phyloP scores from a whole-genome alignment of 2,888 invertebrate genomes.

The Stenurella melanura region DNA sequence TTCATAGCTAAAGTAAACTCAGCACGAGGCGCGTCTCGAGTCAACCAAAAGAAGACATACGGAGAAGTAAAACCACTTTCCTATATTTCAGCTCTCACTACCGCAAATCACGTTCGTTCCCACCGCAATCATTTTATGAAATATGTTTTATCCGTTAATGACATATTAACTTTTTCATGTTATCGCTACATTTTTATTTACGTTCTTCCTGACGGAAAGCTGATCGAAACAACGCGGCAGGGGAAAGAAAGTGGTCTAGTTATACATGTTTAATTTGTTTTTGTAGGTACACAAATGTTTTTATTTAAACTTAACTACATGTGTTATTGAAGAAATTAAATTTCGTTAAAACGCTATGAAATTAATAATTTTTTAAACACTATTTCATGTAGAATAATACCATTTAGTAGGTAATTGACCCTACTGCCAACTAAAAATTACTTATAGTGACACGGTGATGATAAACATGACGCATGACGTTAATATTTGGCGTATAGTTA shows the following conservation, averaged over 20 bases:
- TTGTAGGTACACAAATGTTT: too few species aligned
- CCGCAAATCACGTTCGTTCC: constrained; percentile 47
- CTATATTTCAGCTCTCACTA: constrained; percentile 53
- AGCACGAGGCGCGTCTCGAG: constrained; percentile 24
- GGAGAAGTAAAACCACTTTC: constrained; percentile 55
- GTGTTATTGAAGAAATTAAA: too few species aligned
- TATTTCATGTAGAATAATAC: too few species aligned
- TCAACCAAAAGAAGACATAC: constrained; percentile 41
- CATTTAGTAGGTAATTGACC: too few species aligned
- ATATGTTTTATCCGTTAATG: constrained; percentile 21
- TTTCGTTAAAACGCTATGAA: too few species aligned
- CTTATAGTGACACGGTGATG: too few species aligned
- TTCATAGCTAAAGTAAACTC: background rate
- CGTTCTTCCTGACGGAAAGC: background rate
- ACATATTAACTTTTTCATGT: constrained; percentile 20
- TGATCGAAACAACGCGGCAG: background rate
- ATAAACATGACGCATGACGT: too few species aligned
- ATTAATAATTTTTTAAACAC: too few species aligned
- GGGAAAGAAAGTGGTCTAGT: background rate
- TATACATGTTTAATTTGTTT: background rate
- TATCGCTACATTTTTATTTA: background rate
- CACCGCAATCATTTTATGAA: constrained; percentile 29
- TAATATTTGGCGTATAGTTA: too few species aligned
- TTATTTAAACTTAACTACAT: too few species aligned
- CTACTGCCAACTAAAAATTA: too few species aligned